A percentile compares a stretch with the other conserved stretches of the same genome.
phyloP scores from a whole-genome alignment of 1,140 invertebrate genomes.

The Oscheius sp. region DNA sequence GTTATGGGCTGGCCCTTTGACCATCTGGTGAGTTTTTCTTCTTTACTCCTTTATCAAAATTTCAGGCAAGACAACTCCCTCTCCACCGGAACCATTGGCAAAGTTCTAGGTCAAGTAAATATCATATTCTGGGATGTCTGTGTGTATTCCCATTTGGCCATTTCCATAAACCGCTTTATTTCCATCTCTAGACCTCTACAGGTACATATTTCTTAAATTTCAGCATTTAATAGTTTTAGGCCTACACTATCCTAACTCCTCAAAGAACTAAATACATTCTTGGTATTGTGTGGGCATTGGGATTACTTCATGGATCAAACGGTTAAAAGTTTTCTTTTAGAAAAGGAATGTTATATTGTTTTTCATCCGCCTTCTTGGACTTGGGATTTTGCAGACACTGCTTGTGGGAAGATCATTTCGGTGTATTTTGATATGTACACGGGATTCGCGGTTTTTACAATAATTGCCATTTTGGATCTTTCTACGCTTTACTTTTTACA shows the following conservation, averaged over 20 bases:
- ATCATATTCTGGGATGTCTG: conserved; percentile 23
- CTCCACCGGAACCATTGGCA: not conserved
- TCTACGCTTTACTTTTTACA: not conserved
- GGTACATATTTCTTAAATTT: not conserved
- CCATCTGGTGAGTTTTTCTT: not conserved
- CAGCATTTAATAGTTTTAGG: not conserved
- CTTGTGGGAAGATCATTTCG: conserved; percentile 18
- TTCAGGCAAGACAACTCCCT: conserved; percentile 5
- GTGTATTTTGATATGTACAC: conserved; percentile 9
- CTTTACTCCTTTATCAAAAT: not conserved
- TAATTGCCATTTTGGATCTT: not conserved
- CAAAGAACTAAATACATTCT: not conserved
- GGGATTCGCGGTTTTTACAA: not conserved
- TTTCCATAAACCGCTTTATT: conserved; percentile 14
- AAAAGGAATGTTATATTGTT: conserved; percentile 14
- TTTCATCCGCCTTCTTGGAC: not conserved
- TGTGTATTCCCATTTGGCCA: conserved; percentile 28
- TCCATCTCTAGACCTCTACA: conserved; percentile 9
- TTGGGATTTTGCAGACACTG: conserved; percentile 7
- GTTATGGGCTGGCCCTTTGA: not conserved
- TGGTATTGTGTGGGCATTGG: conserved; percentile 1
- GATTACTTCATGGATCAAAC: not conserved
- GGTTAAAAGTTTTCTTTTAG: conserved; percentile 1
- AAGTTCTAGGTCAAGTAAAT: conserved; percentile 17
- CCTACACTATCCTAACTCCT: not conserved